Percentiles rank a stretch among this genome's conserved stretches.
Evolutionary conservation across 2,888 invertebrate genomes (phyloP).

Genomic region (Lasioglossum leucozonium): DNA sequence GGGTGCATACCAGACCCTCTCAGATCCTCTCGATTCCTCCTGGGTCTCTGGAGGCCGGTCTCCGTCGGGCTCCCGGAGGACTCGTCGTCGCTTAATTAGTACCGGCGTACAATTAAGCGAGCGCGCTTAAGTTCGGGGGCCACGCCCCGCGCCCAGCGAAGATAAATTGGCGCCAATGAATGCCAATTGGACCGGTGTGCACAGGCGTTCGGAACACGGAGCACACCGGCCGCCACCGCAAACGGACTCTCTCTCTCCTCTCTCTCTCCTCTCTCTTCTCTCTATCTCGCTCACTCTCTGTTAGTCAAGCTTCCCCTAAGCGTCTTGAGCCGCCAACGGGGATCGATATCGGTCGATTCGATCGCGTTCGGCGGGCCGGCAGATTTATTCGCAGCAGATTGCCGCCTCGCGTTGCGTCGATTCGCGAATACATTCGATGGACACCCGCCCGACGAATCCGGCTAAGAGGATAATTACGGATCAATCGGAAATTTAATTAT

Average conservation of each 20-base stretch:
- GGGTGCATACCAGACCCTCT: not conserved
- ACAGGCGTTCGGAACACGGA: conserved; percentile 49
- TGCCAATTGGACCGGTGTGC: conserved; percentile 71
- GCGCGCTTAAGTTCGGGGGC: conserved; percentile 68
- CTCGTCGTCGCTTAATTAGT: conserved; percentile 74
- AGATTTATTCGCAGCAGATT: conserved; percentile 67
- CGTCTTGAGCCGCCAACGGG: conserved; percentile 67
- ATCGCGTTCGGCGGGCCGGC: conserved; percentile 32
- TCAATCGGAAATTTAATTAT: conserved; percentile 62
- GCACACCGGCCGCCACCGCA: conserved; percentile 18
- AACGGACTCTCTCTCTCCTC: conserved; percentile 45
- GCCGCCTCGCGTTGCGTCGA: conserved; percentile 14
- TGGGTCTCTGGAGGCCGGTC: conserved; percentile 12
- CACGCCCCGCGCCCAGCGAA: conserved; percentile 64
- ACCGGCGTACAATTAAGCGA: conserved; percentile 74
- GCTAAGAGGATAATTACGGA: conserved; percentile 58
- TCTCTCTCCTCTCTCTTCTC: not conserved
- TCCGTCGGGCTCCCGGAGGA: conserved; percentile 28
- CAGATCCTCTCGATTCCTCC: not conserved
- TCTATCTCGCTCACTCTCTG: not conserved
- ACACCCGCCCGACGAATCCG: conserved; percentile 16
- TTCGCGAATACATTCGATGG: not conserved
- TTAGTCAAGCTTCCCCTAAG: conserved; percentile 52
- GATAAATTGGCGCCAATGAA: conserved; percentile 76
- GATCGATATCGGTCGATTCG: conserved; percentile 63